These are phyloP conservation scores for Atrina japonica DNA, from an alignment of 2,888 invertebrate species.

Conservation along the genomic window DNA sequence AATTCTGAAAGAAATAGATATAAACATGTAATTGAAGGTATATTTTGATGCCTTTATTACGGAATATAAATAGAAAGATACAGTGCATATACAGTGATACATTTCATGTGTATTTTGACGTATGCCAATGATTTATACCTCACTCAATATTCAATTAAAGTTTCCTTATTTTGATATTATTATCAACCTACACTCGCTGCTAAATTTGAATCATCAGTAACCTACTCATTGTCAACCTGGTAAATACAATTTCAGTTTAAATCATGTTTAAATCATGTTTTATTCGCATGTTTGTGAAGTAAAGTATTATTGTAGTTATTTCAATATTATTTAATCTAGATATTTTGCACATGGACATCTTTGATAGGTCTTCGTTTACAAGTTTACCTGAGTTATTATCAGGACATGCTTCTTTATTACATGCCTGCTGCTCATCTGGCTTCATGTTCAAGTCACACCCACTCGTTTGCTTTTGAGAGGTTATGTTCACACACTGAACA, in stretches of 20 bases:
- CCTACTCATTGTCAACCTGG: neutral
- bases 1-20: conserved; percentile 56
- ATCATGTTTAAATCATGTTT: neutral
- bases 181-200: too few relatives aligned
- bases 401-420: conserved; percentile 77
- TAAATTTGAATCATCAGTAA: too few relatives aligned
- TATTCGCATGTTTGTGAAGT: too few relatives aligned
- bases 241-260: neutral
- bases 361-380: neutral
- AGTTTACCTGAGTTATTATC: conserved; percentile 60
- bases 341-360: too few relatives aligned
- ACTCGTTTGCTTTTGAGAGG: conserved; percentile 72
- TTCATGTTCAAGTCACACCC: conserved; percentile 73
- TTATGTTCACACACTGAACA: conserved; percentile 80
- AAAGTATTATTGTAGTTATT: too few relatives aligned
- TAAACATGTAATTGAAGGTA: too few relatives aligned
- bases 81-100: neutral
- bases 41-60: too few relatives aligned
- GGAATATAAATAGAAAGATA: too few relatives aligned
- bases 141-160: too few relatives aligned
- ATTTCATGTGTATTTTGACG: neutral
- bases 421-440: conserved; percentile 76
- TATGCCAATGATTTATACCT: too few relatives aligned
- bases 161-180: too few relatives aligned
- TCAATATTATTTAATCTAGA: too few relatives aligned